Evolutionary conservation across 2,888 invertebrate species (phyloP).

Genomic region (Pyrrhia umbra): DNA sequence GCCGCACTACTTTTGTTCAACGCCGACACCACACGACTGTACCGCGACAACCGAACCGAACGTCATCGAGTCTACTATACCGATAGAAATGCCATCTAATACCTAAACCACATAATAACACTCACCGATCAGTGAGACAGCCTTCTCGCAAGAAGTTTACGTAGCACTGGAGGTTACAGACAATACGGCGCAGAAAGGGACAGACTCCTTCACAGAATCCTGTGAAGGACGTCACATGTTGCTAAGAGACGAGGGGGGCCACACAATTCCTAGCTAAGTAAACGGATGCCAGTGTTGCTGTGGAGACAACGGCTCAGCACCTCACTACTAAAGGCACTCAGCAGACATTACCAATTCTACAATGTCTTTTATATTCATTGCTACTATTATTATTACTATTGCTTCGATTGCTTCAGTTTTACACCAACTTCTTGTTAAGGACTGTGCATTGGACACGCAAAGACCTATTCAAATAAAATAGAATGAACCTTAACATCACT

Average conservation of each 20-base stretch:
- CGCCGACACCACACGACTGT: conserved; percentile 68
- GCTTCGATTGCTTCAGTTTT: conserved; percentile 43
- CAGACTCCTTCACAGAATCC: conserved; percentile 5
- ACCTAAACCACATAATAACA: conserved; percentile 64
- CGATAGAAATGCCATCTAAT: conserved; percentile 66
- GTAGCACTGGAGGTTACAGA: conserved; percentile 40
- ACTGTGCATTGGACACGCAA: conserved; percentile 57
- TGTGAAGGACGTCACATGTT: conserved; percentile 6
- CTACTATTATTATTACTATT: conserved; percentile 43
- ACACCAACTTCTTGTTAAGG: conserved; percentile 54
- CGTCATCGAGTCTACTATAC: conserved; percentile 64
- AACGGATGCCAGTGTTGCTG: conserved; percentile 33
- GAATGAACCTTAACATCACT: conserved; percentile 51
- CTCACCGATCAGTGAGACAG: conserved; percentile 77
- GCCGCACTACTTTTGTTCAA: conserved; percentile 79
- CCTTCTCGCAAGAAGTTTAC: conserved; percentile 56
- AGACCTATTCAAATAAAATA: conserved; percentile 45
- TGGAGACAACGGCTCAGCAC: conserved; percentile 49
- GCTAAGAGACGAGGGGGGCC: conserved; percentile 8
- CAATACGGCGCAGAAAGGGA: conserved; percentile 8
- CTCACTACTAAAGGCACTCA: conserved; percentile 61
- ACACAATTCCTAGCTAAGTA: conserved; percentile 17
- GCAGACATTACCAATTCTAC: conserved; percentile 43
- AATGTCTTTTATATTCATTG: conserved; percentile 42
- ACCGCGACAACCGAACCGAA: conserved; percentile 64